Evolutionary conservation across 2,797 vertebrate species (phyloP).

Genomic region (Bryconaethiops microstoma): DNA sequence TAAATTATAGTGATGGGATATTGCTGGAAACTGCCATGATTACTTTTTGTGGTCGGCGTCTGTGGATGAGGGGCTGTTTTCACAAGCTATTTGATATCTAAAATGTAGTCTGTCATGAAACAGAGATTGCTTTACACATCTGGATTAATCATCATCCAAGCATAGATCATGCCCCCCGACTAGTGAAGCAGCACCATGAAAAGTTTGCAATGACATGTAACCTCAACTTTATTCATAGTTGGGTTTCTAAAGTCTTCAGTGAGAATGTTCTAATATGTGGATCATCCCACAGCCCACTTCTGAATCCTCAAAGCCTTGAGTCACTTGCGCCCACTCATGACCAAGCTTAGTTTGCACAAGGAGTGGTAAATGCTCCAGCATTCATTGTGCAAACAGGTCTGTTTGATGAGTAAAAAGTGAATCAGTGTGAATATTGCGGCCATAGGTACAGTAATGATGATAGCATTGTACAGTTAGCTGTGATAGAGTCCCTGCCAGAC

Average conservation of each 20-base stretch:
- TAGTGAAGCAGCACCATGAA: not conserved
- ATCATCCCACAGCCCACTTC: not conserved
- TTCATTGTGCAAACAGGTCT: constrained; percentile 3
- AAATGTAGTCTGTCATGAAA: not conserved
- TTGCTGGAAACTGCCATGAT: not conserved
- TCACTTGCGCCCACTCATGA: not conserved
- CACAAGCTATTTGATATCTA: not conserved
- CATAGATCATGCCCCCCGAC: not conserved
- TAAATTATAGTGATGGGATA: not conserved
- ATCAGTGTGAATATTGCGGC: not conserved
- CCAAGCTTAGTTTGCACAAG: constrained; percentile 31
- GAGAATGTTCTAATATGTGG: not conserved
- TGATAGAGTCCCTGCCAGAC: not conserved
- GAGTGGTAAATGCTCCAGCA: not conserved
- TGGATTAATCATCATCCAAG: not conserved
- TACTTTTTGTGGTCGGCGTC: not conserved
- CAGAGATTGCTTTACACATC: not conserved
- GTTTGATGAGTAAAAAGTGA: constrained; percentile 30
- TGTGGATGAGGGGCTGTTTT: not conserved
- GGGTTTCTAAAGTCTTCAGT: not conserved
- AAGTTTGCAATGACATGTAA: not conserved
- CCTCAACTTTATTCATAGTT: not conserved
- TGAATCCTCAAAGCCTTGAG: not conserved
- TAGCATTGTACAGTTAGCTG: not conserved
- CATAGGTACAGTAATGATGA: too few species aligned